Conservation (phyloP, 2,113 vertebrate genomes). For the Vulpes lagopus region DNA sequence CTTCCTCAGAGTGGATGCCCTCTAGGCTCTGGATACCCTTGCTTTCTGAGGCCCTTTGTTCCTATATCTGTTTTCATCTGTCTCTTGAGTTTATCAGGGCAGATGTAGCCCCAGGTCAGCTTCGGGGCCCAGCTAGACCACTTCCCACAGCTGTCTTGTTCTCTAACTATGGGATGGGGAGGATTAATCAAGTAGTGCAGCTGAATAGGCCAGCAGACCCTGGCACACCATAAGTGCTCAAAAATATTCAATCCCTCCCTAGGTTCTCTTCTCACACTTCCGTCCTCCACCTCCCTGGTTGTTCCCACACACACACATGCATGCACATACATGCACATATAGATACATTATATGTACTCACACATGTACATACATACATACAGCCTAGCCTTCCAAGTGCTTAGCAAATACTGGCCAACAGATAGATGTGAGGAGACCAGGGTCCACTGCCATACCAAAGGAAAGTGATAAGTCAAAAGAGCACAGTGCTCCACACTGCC, state of each 20-base stretch:
- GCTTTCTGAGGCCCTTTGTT: neutral
- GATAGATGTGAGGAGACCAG: neutral
- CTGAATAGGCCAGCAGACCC: neutral
- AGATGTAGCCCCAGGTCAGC: neutral
- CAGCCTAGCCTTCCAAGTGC: neutral
- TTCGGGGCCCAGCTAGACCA: neutral
- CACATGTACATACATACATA: neutral
- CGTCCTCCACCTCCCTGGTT: neutral
- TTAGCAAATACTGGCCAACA: neutral
- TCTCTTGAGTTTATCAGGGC: slow-evolving; percentile 3
- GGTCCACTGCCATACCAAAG: neutral
- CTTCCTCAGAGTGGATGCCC: accelerated
- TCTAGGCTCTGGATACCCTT: neutral
- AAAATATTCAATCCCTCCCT: neutral
- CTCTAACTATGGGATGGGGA: neutral
- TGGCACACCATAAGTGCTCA: neutral
- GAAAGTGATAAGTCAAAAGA: neutral
- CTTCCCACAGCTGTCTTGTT: neutral
- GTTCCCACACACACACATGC: neutral
- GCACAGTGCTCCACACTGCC: neutral
- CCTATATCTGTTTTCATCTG: neutral
- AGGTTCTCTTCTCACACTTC: neutral
- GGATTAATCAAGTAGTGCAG: neutral
- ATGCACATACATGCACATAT: neutral
- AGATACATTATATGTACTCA: neutral